Evolutionary conservation across 1,140 invertebrate species (phyloP).

Genomic region (Amyelois transitella): DNA sequence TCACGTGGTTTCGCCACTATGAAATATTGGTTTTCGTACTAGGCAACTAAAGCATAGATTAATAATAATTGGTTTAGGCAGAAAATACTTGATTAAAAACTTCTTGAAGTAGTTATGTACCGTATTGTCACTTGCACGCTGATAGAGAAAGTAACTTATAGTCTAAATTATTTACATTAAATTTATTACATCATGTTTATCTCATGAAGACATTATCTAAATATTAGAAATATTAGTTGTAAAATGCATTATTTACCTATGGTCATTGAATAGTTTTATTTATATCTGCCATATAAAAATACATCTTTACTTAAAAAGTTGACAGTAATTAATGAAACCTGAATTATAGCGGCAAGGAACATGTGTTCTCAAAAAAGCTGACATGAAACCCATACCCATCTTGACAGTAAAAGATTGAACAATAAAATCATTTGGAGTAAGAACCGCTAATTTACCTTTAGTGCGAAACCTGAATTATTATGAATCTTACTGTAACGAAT

Average conservation of each 20-base stretch:
- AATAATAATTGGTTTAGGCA: neutral
- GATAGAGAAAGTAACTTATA: too few species aligned
- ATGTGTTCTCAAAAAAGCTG: neutral
- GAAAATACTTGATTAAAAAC: too few species aligned
- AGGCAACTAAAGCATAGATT: too few species aligned
- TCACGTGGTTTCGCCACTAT: neutral
- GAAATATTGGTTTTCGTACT: neutral
- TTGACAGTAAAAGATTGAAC: conserved; percentile 14
- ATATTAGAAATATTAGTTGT: too few species aligned
- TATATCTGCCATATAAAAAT: too few species aligned
- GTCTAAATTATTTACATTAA: too few species aligned
- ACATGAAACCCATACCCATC: neutral
- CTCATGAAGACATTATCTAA: too few species aligned
- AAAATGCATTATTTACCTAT: too few species aligned
- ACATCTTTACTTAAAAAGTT: too few species aligned
- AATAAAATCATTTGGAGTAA: conserved; percentile 14
- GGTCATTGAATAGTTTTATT: neutral
- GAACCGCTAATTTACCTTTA: neutral
- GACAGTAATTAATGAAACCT: neutral
- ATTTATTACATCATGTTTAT: too few species aligned
- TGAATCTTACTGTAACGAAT: neutral
- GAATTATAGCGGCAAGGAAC: neutral
- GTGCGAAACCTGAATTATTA: neutral
- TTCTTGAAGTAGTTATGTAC: too few species aligned
- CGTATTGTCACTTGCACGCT: too few species aligned